A percentile compares a stretch with the other conserved stretches of the same genome.
phyloP scores from a whole-genome alignment of 53 echinoderm and acorn worm species.

The Holothuria leucospilota region DNA sequence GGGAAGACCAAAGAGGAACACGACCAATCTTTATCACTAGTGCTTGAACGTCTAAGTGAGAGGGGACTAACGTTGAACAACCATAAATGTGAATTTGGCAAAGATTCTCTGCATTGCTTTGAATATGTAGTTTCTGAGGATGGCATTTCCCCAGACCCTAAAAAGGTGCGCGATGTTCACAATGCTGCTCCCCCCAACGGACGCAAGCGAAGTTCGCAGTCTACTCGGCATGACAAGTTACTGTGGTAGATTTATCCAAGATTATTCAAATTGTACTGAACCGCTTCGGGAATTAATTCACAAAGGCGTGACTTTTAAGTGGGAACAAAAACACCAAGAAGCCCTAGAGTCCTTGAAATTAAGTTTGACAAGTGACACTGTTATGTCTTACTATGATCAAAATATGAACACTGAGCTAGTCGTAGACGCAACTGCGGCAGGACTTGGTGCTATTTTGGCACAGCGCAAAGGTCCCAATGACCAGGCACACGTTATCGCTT shows the following conservation, averaged over 20 bases:
- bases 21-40: constrained; percentile 11
- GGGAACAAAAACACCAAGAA: constrained; percentile 57
- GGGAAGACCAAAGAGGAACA: constrained; percentile 42
- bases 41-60: constrained; percentile 59
- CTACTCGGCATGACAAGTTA: constrained; percentile 62
- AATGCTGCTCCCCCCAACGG: constrained; percentile 27
- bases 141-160: constrained; percentile 49
- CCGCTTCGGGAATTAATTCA: constrained; percentile 53
- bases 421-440: constrained; percentile 74
- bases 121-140: constrained; percentile 38
- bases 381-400: constrained; percentile 50
- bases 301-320: constrained; percentile 53
- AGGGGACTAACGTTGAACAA: constrained; percentile 59
- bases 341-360: constrained; percentile 50
- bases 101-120: constrained; percentile 44
- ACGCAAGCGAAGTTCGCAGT: constrained; percentile 54
- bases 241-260: constrained; percentile 63
- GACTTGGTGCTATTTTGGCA: constrained; percentile 62
- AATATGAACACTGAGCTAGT: constrained; percentile 54
- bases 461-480: constrained; percentile 32
- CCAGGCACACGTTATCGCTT: constrained; percentile 31
- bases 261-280: constrained; percentile 50
- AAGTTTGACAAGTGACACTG: constrained; percentile 34
- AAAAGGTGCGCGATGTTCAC: constrained; percentile 45
- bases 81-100: constrained; percentile 46